phyloP scores from a whole-genome alignment of 2,113 vertebrate species.

The Phaethornis superciliosus region DNA sequence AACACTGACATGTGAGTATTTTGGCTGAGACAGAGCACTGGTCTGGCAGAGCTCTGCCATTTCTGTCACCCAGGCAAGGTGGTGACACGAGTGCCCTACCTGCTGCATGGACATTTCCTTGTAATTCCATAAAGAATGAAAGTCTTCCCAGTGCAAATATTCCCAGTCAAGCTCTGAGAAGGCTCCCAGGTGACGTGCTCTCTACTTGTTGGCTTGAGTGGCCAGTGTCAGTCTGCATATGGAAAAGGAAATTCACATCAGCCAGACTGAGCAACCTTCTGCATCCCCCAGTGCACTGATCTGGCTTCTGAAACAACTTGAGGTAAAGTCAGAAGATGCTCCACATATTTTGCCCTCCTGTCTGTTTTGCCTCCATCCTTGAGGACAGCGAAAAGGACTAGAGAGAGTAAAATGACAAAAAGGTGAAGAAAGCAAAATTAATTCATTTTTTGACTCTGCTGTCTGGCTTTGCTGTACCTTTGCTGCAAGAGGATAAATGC shows the following conservation, averaged over 20 bases:
- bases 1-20: accelerated
- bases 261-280: accelerated
- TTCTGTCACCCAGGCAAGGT: background rate
- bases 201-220: background rate
- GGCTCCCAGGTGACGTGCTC: background rate
- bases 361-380: background rate
- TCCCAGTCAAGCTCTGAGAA: background rate
- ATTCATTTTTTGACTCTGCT: background rate
- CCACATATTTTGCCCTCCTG: background rate
- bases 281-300: no score
- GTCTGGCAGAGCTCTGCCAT: background rate
- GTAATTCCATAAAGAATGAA: background rate
- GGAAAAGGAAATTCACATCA: background rate
- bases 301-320: background rate
- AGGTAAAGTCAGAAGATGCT: background rate
- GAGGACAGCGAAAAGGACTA: background rate
- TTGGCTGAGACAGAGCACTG: background rate
- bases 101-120: accelerated
- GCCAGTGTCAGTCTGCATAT: background rate
- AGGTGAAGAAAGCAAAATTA: background rate
- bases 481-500: background rate
- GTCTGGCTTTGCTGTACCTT: background rate
- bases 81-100: background rate
- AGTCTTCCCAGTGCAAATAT: background rate
- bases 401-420: background rate